These are phyloP conservation scores for Uromys caudimaculatus DNA, from an alignment of 2,797 vertebrate species.

Conservation along the genomic window DNA sequence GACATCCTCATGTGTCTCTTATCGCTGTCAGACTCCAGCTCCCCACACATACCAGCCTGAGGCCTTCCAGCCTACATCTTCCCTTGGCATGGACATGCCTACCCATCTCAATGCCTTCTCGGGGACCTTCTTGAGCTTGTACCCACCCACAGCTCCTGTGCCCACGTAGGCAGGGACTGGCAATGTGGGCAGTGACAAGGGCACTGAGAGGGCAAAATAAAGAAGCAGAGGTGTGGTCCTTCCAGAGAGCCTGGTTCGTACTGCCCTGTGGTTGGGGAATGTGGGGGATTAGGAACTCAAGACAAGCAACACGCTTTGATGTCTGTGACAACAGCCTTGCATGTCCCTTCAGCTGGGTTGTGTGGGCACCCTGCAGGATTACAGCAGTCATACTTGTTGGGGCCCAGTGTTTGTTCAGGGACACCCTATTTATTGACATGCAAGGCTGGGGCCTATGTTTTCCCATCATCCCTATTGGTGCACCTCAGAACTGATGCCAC, in stretches of 20 bases:
- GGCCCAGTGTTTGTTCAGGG: not conserved
- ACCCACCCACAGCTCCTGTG: not conserved
- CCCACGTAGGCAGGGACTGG: not conserved
- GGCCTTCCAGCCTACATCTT: not conserved
- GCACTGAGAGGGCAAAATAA: not conserved
- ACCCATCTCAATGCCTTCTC: accelerated
- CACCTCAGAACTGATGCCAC: not conserved
- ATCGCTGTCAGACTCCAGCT: not conserved
- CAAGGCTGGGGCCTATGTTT: not conserved
- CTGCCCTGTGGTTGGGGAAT: not conserved
- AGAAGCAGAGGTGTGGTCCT: not conserved
- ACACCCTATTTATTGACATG: not conserved
- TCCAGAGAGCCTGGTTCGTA: too few relatives aligned
- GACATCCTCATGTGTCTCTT: not conserved
- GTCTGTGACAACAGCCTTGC: too few relatives aligned
- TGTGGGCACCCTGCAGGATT: not conserved
- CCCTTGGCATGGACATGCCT: not conserved
- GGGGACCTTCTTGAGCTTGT: not conserved
- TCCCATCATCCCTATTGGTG: accelerated
- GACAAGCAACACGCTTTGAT: accelerated
- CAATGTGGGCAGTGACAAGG: not conserved
- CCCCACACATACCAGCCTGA: not conserved
- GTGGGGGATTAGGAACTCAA: not conserved
- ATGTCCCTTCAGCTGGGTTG: not conserved
- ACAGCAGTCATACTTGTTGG: not conserved